These are phyloP conservation scores for Macquaria australasica DNA, from an alignment of 2,113 vertebrate species.

Conservation along the genomic window DNA sequence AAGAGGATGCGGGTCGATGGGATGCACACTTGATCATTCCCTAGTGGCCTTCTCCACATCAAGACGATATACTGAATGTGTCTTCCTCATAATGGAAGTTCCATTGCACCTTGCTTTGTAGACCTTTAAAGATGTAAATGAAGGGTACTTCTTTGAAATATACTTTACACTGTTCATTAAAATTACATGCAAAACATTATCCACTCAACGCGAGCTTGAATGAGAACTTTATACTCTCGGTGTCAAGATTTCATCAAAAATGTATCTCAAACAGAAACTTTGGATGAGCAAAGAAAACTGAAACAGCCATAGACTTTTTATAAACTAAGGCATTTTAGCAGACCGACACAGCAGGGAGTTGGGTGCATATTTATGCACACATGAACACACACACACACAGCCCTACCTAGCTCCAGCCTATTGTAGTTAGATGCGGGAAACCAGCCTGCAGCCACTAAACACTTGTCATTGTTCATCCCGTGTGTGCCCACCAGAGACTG, in stretches of 20 bases:
- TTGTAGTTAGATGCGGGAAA: slow-evolving; percentile 39
- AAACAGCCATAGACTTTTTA: slow-evolving; percentile 40
- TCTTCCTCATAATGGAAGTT: slow-evolving; percentile 77
- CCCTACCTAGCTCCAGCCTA: slow-evolving; percentile 22
- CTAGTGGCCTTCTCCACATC: slow-evolving; percentile 83
- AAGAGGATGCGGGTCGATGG: slow-evolving; percentile 88
- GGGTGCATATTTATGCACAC: not conserved
- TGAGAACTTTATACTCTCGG: slow-evolving; percentile 47
- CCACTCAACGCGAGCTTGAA: slow-evolving; percentile 19
- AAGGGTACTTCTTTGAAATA: slow-evolving; percentile 59
- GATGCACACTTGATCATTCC: slow-evolving; percentile 88
- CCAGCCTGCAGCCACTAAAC: slow-evolving; percentile 64
- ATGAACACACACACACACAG: slow-evolving; percentile 11
- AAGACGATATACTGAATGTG: slow-evolving; percentile 75
- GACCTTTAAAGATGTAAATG: slow-evolving; percentile 77
- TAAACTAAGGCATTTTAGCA: slow-evolving; percentile 8
- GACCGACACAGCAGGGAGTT: slow-evolving; percentile 2
- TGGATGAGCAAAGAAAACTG: slow-evolving; percentile 29
- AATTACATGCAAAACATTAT: slow-evolving; percentile 66
- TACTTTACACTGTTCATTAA: slow-evolving; percentile 67
- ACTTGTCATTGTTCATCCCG: slow-evolving; percentile 75
- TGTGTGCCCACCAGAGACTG: slow-evolving; percentile 74
- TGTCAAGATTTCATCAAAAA: slow-evolving; percentile 52
- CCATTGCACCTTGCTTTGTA: slow-evolving; percentile 58
- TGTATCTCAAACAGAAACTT: slow-evolving; percentile 58